Percentiles rank a stretch among this genome's conserved stretches.
phyloP scores from a whole-genome alignment of 2,113 vertebrate genomes.

The Pogona vitticeps region DNA sequence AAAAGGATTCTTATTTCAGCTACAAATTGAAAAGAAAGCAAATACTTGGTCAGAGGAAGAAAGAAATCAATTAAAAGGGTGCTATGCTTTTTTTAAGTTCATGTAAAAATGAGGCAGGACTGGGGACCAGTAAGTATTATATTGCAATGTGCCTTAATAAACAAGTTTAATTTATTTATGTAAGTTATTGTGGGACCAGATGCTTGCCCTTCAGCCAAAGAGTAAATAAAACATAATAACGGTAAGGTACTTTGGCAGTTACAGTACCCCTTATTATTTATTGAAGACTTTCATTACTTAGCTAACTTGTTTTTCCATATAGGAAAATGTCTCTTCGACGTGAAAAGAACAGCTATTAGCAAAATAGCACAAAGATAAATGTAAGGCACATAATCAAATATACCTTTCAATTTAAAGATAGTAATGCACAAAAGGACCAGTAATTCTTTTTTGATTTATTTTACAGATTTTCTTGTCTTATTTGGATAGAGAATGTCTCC shows the following conservation, averaged over 20 bases:
- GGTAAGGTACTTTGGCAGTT: constrained; percentile 44
- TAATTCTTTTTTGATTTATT: neutral
- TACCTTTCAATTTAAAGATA: neutral
- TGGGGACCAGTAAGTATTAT: constrained; percentile 13
- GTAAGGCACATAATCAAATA: neutral
- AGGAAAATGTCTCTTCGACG: constrained; percentile 33
- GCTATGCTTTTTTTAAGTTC: no score
- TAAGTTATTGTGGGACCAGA: constrained; percentile 37
- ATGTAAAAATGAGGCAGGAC: neutral
- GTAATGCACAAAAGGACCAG: neutral
- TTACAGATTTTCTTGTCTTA: no score
- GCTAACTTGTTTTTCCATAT: constrained; percentile 40
- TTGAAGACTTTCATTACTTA: constrained; percentile 65
- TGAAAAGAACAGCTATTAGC: constrained; percentile 28
- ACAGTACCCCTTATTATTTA: constrained; percentile 56
- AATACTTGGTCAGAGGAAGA: no score
- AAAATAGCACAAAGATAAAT: constrained; percentile 23
- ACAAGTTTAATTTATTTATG: constrained; percentile 51
- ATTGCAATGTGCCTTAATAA: constrained; percentile 27
- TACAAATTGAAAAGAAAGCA: no score
- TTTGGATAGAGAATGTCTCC: no score
- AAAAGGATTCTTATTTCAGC: neutral
- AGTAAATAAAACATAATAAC: constrained; percentile 54
- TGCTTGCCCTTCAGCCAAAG: constrained; percentile 48
- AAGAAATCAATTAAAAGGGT: no score